Evolutionary conservation across 2,113 vertebrate genomes (phyloP).

Genomic region (Sula dactylatra): DNA sequence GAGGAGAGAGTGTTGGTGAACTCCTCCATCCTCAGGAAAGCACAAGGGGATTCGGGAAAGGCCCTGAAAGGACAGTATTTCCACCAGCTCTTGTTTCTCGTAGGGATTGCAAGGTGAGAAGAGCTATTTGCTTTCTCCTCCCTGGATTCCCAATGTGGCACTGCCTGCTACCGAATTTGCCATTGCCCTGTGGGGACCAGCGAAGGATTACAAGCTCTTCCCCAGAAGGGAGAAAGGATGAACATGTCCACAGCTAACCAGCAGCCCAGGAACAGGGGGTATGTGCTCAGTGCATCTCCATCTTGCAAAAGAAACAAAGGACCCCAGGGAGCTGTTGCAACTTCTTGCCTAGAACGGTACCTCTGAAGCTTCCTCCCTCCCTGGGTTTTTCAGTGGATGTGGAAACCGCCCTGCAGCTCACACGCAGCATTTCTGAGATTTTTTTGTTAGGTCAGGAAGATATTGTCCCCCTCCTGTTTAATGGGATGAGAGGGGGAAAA

Average conservation of each 20-base stretch:
- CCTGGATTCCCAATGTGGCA: not conserved
- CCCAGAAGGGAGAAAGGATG: not conserved
- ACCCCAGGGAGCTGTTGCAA: not conserved
- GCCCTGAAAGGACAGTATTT: not conserved
- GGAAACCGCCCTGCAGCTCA: not conserved
- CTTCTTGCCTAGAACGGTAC: not conserved
- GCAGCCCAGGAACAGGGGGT: not conserved
- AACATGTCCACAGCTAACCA: not conserved
- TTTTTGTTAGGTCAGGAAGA: not conserved
- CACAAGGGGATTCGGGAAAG: not conserved
- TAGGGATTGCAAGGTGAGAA: not conserved
- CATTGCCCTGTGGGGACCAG: not conserved
- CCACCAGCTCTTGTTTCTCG: not conserved
- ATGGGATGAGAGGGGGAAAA: not conserved
- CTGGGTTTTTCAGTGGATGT: not conserved
- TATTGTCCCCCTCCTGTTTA: not conserved
- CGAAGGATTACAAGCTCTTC: not conserved
- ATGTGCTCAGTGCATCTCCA: not conserved
- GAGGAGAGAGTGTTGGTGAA: not conserved
- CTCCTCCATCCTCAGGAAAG: not conserved
- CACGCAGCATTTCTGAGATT: not conserved
- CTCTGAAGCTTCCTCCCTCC: not conserved
- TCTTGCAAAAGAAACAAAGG: not conserved
- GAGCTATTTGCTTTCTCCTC: not conserved
- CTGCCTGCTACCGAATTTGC: not conserved